These are phyloP conservation scores for Gephyroberyx darwinii DNA, from an alignment of 2,797 vertebrate species.

Conservation along the genomic window DNA sequence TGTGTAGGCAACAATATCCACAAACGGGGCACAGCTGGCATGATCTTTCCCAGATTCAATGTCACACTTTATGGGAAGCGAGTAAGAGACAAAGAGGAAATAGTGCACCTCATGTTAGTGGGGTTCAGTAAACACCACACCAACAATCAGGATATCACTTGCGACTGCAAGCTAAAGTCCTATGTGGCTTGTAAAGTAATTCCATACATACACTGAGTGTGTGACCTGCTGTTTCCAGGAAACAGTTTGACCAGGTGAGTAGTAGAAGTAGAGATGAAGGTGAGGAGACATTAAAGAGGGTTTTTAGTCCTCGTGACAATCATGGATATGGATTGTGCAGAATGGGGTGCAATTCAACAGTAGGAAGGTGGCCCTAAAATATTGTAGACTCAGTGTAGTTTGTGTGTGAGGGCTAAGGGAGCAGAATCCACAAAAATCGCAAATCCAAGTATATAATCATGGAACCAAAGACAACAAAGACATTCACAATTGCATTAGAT, in stretches of 20 bases:
- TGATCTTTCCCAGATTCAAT: conserved; percentile 27
- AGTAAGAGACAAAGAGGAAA: neutral
- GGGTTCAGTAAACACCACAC: conserved; percentile 12
- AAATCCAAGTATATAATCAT: neutral
- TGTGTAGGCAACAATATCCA: conserved; percentile 4
- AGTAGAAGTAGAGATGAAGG: too few relatives aligned
- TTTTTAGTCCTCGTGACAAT: too few relatives aligned
- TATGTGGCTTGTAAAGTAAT: conserved; percentile 5
- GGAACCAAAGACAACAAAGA: neutral
- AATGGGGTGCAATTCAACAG: too few relatives aligned
- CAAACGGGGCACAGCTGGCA: conserved; percentile 2
- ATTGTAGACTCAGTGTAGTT: neutral
- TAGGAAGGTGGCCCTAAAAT: too few relatives aligned
- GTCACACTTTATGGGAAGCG: conserved; percentile 8
- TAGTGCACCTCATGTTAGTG: conserved; percentile 15
- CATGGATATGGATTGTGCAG: too few relatives aligned
- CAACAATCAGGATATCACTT: conserved; percentile 7
- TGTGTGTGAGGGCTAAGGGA: neutral
- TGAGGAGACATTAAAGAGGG: too few relatives aligned
- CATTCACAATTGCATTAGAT: conserved; percentile 30
- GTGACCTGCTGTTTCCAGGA: too few relatives aligned
- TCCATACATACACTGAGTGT: neutral
- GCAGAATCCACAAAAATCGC: neutral
- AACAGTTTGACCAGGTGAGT: too few relatives aligned
- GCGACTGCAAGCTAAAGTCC: neutral